These are phyloP conservation scores for Cardiocondyla obscurior DNA, from an alignment of 1,140 invertebrate species.

Conservation along the genomic window DNA sequence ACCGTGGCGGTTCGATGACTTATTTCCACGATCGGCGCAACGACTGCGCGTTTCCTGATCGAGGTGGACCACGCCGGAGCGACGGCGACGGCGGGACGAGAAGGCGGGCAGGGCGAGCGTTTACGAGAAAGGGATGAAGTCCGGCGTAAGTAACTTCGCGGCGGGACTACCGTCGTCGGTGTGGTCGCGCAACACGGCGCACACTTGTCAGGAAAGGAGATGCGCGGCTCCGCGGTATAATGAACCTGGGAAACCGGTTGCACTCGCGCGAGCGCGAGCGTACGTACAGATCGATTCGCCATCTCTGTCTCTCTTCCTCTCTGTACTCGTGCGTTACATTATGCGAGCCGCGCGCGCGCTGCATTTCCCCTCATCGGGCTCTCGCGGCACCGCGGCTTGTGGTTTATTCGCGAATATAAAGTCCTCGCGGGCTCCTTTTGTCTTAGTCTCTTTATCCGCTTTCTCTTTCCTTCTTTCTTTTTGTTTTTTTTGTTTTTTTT, in stretches of 20 bases:
- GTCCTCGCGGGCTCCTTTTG: neutral
- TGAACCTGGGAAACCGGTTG: conserved; percentile 84
- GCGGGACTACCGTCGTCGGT: conserved; percentile 55
- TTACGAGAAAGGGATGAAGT: conserved; percentile 76
- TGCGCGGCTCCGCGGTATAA: conserved; percentile 80
- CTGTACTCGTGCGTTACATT: conserved; percentile 74
- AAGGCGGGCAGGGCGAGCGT: conserved; percentile 2
- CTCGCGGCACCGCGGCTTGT: conserved; percentile 30
- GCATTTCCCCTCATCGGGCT: conserved; percentile 62
- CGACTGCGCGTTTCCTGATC: conserved; percentile 62
- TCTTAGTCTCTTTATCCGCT: neutral
- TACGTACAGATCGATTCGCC: conserved; percentile 78
- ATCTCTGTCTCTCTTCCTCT: conserved; percentile 72
- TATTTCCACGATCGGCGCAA: conserved; percentile 54
- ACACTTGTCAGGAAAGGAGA: conserved; percentile 82
- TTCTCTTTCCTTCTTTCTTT: neutral
- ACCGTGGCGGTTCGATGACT: conserved; percentile 62
- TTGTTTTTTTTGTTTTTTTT: neutral
- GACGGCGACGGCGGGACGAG: neutral
- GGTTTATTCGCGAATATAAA: conserved; percentile 48
- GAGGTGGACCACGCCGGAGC: conserved; percentile 14
- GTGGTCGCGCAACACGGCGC: conserved; percentile 71
- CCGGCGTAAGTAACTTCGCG: conserved; percentile 69
- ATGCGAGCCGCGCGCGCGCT: conserved; percentile 59
- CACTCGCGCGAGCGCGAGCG: conserved; percentile 70